phyloP scores from a whole-genome alignment of 2,113 vertebrate genomes.

The Myanophis thanlyinensis region DNA sequence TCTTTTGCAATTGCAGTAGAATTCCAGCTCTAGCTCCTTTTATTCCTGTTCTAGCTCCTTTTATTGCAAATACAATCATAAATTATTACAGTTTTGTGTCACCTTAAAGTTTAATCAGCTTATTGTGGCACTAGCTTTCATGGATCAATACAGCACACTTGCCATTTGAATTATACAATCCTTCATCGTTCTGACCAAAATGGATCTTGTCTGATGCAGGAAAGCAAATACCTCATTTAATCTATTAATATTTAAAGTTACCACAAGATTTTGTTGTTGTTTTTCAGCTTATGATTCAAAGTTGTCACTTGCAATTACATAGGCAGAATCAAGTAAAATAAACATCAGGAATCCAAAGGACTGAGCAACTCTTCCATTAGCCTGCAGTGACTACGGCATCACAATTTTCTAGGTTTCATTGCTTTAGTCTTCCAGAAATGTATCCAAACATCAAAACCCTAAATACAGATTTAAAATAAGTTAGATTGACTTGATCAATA shows the following conservation, averaged over 20 bases:
- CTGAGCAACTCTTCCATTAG: no score
- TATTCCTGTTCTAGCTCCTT: neutral
- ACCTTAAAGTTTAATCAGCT: neutral
- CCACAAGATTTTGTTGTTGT: neutral
- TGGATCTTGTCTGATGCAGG: neutral
- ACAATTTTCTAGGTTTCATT: neutral
- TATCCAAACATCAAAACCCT: neutral
- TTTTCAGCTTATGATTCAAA: neutral
- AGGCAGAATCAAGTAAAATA: neutral
- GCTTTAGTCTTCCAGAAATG: neutral
- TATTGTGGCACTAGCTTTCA: neutral
- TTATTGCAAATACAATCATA: neutral
- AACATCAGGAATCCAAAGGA: neutral
- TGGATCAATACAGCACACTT: neutral
- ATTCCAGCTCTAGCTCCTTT: neutral
- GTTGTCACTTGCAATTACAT: neutral
- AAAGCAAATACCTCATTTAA: neutral
- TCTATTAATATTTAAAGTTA: neutral
- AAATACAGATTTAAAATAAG: neutral
- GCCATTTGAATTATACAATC: neutral
- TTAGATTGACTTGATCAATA: neutral
- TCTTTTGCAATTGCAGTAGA: neutral
- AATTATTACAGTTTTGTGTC: neutral
- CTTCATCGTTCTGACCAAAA: neutral
- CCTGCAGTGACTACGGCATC: no score